Evolutionary conservation across 2,797 vertebrate genomes (phyloP).

Genomic region (Artibeus lituratus): DNA sequence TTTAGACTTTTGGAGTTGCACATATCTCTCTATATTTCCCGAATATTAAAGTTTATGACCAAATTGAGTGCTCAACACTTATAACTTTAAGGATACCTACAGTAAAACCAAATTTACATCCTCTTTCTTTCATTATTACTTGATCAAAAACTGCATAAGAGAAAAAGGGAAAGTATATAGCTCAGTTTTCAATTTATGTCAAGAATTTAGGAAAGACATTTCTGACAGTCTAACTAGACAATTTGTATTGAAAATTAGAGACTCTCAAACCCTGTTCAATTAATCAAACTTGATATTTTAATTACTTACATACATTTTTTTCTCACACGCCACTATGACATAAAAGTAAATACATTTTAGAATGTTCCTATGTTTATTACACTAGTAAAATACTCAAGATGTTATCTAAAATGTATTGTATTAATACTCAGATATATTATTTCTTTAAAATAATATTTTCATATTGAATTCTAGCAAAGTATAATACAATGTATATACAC

Average conservation of each 20-base stretch:
- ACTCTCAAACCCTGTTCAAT: neutral
- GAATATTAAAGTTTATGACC: conserved; percentile 45
- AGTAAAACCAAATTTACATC: conserved; percentile 73
- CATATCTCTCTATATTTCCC: conserved; percentile 22
- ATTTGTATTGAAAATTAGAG: neutral
- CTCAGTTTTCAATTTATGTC: conserved; percentile 46
- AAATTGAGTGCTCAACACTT: conserved; percentile 71
- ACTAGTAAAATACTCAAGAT: neutral
- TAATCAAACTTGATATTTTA: neutral
- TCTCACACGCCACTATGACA: neutral
- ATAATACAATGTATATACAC: neutral
- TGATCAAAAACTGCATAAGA: conserved; percentile 59
- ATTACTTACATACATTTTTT: neutral
- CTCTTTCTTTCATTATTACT: conserved; percentile 61
- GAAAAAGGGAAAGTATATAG: conserved; percentile 52
- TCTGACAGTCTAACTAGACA: neutral
- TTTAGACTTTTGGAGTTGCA: neutral
- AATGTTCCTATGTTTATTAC: neutral
- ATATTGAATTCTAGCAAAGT: neutral
- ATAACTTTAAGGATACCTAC: conserved; percentile 63
- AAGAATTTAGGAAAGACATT: conserved; percentile 21
- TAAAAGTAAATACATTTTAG: neutral
- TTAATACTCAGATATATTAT: neutral
- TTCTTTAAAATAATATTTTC: neutral
- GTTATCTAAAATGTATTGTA: neutral